phyloP scores from a whole-genome alignment of 2,113 vertebrate genomes.

The Hymenochirus boettgeri region DNA sequence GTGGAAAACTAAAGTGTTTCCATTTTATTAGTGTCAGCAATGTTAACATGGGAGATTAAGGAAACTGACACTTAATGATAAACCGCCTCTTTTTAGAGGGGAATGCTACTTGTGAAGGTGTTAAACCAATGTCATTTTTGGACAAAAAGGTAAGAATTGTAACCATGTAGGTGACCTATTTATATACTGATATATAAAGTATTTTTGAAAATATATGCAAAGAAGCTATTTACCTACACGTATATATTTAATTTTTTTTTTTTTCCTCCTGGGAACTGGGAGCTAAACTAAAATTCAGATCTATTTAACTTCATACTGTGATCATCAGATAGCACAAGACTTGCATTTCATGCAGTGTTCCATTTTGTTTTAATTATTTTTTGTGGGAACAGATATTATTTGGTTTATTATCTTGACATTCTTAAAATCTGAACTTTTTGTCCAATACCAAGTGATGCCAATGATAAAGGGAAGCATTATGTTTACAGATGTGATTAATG shows the following conservation, averaged over 20 bases:
- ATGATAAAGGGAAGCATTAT: slow-evolving; percentile 65
- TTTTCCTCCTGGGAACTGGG: slow-evolving; percentile 60
- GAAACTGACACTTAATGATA: slow-evolving; percentile 51
- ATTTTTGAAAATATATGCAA: slow-evolving; percentile 68
- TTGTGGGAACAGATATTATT: slow-evolving; percentile 59
- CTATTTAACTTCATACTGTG: slow-evolving; percentile 67
- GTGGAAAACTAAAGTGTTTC: slow-evolving; percentile 57
- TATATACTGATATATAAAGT: slow-evolving; percentile 66
- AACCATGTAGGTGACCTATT: slow-evolving; percentile 63
- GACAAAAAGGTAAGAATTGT: slow-evolving; percentile 56
- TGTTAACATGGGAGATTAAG: slow-evolving; percentile 50
- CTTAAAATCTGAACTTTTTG: slow-evolving; percentile 54
- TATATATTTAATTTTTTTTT: slow-evolving; percentile 70
- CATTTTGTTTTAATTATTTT: slow-evolving; percentile 49
- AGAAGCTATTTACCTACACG: slow-evolving; percentile 64
- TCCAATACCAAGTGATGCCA: slow-evolving; percentile 61
- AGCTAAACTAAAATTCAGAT: slow-evolving; percentile 55
- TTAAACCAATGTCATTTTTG: slow-evolving; percentile 53
- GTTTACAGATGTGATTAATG: slow-evolving; percentile 63
- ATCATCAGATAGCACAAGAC: slow-evolving; percentile 64
- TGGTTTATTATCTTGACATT: slow-evolving; percentile 51
- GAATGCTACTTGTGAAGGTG: slow-evolving; percentile 28
- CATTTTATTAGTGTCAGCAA: slow-evolving; percentile 61
- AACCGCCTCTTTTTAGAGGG: slow-evolving; percentile 36
- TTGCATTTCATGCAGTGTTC: slow-evolving; percentile 59